Conservation (phyloP, 2,797 vertebrate genomes). For the Micrastur ruficollis region DNA sequence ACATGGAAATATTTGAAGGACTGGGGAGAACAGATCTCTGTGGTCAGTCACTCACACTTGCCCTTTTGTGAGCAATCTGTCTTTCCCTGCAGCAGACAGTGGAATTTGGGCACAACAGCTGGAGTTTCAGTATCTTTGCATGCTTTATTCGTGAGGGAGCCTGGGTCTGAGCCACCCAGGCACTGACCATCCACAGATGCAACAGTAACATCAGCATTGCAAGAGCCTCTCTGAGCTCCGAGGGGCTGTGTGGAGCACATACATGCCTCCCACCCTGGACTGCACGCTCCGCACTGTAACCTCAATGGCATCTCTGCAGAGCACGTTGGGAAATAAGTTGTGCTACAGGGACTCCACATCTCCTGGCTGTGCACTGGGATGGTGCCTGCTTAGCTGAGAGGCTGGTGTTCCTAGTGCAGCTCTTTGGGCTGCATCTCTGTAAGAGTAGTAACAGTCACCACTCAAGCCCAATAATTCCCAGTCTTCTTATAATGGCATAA, state of each 20-base stretch:
- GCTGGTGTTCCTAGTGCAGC: background rate
- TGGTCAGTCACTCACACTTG: conserved; percentile 36
- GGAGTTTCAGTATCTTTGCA: background rate
- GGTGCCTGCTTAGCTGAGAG: background rate
- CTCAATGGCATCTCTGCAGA: background rate
- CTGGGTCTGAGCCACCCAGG: conserved; percentile 17
- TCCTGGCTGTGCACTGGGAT: background rate
- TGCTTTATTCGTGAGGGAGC: conserved; percentile 9
- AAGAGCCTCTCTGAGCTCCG: background rate
- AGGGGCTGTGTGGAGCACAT: background rate
- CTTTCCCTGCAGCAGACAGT: conserved; percentile 21
- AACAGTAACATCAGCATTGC: background rate
- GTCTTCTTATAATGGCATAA: background rate
- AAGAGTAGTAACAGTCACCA: background rate
- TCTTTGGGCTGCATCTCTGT: background rate
- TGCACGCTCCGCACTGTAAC: rapidly evolving
- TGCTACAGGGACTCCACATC: background rate
- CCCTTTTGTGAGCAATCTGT: conserved; percentile 51
- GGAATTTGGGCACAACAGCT: conserved; percentile 57
- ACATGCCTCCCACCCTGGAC: background rate
- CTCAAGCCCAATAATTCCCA: background rate
- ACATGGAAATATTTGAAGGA: conserved; percentile 48
- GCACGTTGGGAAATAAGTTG: rapidly evolving
- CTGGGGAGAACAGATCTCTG: background rate
- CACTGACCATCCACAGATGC: background rate